phyloP scores from a whole-genome alignment of 1,140 invertebrate species.

The Aphidius ervi region DNA sequence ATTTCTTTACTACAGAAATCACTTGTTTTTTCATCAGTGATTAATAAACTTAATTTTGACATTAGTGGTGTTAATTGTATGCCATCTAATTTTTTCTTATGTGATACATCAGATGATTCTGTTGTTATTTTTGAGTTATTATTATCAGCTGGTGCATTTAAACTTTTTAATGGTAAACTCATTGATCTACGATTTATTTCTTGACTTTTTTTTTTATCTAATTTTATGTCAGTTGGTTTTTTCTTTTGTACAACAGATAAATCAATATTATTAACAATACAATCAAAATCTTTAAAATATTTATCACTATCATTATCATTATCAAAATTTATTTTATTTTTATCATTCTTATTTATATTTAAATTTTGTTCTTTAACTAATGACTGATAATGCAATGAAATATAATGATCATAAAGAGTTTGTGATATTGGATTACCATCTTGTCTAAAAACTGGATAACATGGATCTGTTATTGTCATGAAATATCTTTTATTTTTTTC shows the following conservation, averaged over 20 bases:
- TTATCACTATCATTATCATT: neutral
- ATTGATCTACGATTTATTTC: constrained; percentile 58
- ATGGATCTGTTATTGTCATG: constrained; percentile 72
- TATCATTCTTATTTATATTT: neutral
- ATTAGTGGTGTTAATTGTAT: constrained; percentile 75
- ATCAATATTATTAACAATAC: constrained; percentile 6
- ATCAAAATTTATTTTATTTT: neutral
- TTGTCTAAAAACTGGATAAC: constrained; percentile 68
- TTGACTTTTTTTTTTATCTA: constrained; percentile 46
- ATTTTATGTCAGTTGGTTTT: constrained; percentile 26
- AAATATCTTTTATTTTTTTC: constrained; percentile 38
- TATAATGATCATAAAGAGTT: constrained; percentile 65
- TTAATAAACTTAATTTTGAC: constrained; percentile 72
- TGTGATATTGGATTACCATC: constrained; percentile 70
- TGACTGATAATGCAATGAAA: constrained; percentile 46
- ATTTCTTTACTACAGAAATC: constrained; percentile 62
- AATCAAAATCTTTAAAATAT: constrained; percentile 2
- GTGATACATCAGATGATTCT: constrained; percentile 41
- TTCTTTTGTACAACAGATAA: neutral
- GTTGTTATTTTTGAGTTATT: constrained; percentile 4
- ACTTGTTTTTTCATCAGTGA: constrained; percentile 63
- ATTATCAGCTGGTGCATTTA: constrained; percentile 46
- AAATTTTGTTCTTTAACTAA: constrained; percentile 24
- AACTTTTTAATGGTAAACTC: constrained; percentile 67
- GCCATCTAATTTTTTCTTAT: constrained; percentile 54